A percentile compares a stretch with the other conserved stretches of the same genome.
Conservation (phyloP, 2,113 vertebrate species). For the Pongo abelii region DNA sequence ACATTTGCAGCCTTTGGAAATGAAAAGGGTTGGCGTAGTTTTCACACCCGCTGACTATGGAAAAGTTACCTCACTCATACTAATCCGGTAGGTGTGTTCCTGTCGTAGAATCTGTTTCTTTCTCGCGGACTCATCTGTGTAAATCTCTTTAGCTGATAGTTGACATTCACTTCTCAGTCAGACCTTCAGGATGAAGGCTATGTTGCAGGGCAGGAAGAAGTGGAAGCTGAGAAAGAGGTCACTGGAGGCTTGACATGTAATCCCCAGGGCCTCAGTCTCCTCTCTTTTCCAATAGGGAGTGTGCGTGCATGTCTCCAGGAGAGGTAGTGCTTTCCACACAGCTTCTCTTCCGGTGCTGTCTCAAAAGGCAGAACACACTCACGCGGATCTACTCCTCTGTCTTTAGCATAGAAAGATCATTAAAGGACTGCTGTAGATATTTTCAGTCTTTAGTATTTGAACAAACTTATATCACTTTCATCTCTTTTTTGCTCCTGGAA, state of each 20-base stretch:
- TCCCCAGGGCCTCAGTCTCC: neutral
- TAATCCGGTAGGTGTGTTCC: conserved; percentile 90
- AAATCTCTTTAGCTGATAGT: neutral
- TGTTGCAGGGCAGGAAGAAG: neutral
- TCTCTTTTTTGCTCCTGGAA: neutral
- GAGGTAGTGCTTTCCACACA: neutral
- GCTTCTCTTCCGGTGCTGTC: neutral
- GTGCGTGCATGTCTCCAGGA: fast-evolving
- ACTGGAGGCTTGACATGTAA: fast-evolving
- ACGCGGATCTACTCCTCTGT: neutral
- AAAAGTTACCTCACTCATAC: conserved; percentile 91
- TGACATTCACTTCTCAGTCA: neutral
- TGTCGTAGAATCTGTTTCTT: neutral
- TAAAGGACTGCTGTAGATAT: neutral
- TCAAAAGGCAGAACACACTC: neutral
- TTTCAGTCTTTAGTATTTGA: neutral
- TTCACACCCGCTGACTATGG: conserved; percentile 93
- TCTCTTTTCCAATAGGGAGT: neutral
- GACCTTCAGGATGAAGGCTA: neutral
- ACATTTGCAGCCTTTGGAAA: conserved; percentile 91
- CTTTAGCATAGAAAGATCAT: neutral
- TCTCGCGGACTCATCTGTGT: neutral
- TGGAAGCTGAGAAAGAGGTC: neutral
- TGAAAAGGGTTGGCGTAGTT: conserved; percentile 88
- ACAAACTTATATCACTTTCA: neutral